Evolutionary conservation across 2,113 vertebrate species (phyloP).

Genomic region (Saccopteryx leptura): DNA sequence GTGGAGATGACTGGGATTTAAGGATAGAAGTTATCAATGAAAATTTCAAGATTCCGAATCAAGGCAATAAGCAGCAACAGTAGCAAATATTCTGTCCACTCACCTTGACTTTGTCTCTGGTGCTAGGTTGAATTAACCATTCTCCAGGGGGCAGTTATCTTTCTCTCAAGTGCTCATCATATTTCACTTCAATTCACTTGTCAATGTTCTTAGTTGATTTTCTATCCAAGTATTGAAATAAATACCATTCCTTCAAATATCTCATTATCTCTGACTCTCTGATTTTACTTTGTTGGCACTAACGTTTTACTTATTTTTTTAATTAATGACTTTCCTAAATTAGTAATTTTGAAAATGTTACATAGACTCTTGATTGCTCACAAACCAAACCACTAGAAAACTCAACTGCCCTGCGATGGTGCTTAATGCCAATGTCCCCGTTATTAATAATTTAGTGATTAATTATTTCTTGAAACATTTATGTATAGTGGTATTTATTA

Average conservation of each 20-base stretch:
- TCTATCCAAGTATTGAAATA: not conserved
- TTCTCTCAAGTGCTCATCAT: not conserved
- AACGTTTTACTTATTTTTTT: not conserved
- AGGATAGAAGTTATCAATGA: not conserved
- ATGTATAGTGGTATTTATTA: not conserved
- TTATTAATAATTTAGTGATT: not conserved
- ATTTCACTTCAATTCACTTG: not conserved
- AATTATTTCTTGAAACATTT: not conserved
- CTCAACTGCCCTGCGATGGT: not conserved
- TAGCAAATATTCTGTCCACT: not conserved
- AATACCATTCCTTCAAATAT: not conserved
- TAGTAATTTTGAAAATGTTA: conserved; percentile 21
- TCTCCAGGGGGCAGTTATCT: not conserved
- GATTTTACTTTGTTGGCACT: not conserved
- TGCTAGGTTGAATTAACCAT: not conserved
- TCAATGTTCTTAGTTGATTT: not conserved
- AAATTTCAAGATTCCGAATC: not conserved
- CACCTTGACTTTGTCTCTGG: conserved; percentile 10
- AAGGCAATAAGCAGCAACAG: not conserved
- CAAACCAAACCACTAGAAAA: not conserved
- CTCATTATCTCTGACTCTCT: not conserved
- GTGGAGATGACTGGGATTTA: not conserved
- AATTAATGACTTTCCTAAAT: conserved; percentile 5
- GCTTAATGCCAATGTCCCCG: not conserved
- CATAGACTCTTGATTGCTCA: not conserved